Conservation (phyloP, 1,140 invertebrate species). For the Philotrypesis tridentata region DNA sequence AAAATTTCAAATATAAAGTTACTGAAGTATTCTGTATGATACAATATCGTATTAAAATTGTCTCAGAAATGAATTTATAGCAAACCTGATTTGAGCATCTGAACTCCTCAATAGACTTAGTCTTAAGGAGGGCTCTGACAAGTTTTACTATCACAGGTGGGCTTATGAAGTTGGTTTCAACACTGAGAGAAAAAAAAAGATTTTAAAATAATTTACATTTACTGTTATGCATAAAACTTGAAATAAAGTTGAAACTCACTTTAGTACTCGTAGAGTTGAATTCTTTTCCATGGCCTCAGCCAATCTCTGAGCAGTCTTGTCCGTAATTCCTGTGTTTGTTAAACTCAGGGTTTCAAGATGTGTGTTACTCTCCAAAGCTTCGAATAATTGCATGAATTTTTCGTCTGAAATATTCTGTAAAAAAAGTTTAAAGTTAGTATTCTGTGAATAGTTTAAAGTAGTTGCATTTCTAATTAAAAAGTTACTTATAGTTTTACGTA, state of each 20-base stretch:
- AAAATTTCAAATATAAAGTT: conserved; percentile 41
- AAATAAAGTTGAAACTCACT: conserved; percentile 73
- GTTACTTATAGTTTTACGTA: conserved; percentile 63
- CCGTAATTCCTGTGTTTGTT: conserved; percentile 94
- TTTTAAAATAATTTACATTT: not conserved
- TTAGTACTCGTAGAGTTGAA: conserved; percentile 90
- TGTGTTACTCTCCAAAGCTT: conserved; percentile 91
- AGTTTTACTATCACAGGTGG: conserved; percentile 88
- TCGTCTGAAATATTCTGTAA: conserved; percentile 97
- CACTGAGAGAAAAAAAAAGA: conserved; percentile 67
- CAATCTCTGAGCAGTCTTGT: conserved; percentile 88
- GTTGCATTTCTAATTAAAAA: conserved; percentile 7
- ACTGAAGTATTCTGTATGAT: not conserved
- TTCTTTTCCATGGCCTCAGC: conserved; percentile 91
- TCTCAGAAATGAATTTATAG: not conserved
- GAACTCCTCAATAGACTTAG: conserved; percentile 93
- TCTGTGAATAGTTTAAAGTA: too few species aligned
- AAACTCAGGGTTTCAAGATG: conserved; percentile 93
- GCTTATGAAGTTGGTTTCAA: conserved; percentile 97
- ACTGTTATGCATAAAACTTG: not conserved
- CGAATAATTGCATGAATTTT: conserved; percentile 92
- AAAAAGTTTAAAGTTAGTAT: conserved; percentile 8
- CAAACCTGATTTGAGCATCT: conserved; percentile 94
- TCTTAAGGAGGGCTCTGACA: conserved; percentile 88
- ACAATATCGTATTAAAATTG: not conserved